A percentile compares a stretch with the other conserved stretches of the same genome.
Evolutionary conservation across 2,113 vertebrate species (phyloP).

Genomic region (Alaudala cheleensis): DNA sequence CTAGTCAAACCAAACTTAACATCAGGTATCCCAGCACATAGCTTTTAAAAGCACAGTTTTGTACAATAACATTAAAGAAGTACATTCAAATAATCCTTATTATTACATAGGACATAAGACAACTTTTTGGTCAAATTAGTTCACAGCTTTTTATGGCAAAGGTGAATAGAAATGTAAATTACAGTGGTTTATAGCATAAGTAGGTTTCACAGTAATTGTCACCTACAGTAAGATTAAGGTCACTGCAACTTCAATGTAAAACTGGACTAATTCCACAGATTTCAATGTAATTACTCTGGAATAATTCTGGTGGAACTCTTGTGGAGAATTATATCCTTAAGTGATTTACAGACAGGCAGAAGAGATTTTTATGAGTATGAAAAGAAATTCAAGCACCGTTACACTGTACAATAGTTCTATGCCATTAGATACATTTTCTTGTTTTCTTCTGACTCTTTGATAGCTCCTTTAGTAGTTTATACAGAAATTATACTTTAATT

Average conservation of each 20-base stretch:
- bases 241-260: background rate
- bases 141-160: background rate
- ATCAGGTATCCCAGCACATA: background rate
- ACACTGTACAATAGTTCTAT: background rate
- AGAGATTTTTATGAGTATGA: background rate
- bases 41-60: background rate
- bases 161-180: background rate
- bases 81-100: background rate
- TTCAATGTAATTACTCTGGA: background rate
- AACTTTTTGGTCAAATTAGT: background rate
- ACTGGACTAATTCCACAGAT: background rate
- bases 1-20: background rate
- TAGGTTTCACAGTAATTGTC: background rate
- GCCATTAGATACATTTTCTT: background rate
- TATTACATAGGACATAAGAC: background rate
- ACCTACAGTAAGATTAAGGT: background rate
- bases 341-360: background rate
- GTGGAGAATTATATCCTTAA: background rate
- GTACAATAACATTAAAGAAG: background rate
- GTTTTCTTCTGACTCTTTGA: background rate
- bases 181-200: background rate
- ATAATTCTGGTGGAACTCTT: background rate
- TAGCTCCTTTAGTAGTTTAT: background rate
- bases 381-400: background rate
- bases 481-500: background rate